Percentiles rank a stretch among this genome's conserved stretches.
Evolutionary conservation across 2,888 invertebrate species (phyloP).

Genomic region (Xanthia icteritia): DNA sequence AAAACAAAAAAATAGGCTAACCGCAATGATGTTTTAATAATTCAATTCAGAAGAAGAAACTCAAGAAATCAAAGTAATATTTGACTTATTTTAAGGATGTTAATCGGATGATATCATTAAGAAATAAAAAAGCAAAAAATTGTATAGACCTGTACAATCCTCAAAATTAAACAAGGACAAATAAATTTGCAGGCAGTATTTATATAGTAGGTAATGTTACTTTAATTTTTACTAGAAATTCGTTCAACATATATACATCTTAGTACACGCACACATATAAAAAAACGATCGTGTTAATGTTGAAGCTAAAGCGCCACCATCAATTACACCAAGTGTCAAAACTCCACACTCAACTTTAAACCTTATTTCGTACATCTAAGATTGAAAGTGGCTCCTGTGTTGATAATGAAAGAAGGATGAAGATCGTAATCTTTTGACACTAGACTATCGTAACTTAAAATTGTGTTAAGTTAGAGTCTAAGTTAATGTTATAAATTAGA

Average conservation of each 20-base stretch:
- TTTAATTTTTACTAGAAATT: background rate
- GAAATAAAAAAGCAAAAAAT: background rate
- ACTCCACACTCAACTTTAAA: background rate
- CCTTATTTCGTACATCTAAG: constrained; percentile 3
- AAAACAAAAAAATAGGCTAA: too few species aligned
- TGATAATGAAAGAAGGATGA: constrained; percentile 36
- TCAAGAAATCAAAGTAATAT: background rate
- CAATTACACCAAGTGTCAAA: constrained; percentile 37
- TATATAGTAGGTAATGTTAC: background rate
- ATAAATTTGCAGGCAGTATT: background rate
- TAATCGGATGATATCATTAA: too few species aligned
- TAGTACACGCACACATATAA: background rate
- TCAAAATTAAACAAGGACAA: background rate
- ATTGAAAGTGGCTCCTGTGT: constrained; percentile 11
- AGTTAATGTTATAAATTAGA: constrained; percentile 33
- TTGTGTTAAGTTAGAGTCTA: constrained; percentile 25
- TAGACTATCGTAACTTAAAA: constrained; percentile 45
- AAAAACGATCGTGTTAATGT: constrained; percentile 21
- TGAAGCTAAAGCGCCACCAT: constrained; percentile 30
- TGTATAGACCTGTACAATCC: background rate
- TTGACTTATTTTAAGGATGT: background rate
- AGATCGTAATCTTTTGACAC: constrained; percentile 58
- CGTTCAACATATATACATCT: background rate
- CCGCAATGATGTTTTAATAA: too few species aligned
- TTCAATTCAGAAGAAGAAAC: background rate